Conservation (phyloP, 2,113 vertebrate species). For the Scomber japonicus region DNA sequence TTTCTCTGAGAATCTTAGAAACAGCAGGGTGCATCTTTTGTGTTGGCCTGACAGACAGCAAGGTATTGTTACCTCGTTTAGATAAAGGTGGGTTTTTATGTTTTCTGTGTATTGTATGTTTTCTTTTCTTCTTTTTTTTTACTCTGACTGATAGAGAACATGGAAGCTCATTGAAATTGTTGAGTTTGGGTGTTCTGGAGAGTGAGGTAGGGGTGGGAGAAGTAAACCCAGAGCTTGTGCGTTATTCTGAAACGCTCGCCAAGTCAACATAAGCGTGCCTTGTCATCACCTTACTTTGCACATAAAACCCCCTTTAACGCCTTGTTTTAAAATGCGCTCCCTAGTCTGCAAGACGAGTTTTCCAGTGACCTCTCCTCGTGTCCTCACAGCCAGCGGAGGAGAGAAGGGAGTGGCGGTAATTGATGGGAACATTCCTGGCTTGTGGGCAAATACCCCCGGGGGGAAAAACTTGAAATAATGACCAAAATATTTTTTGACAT, state of each 20-base stretch:
- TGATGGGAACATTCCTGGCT: slow-evolving; percentile 65
- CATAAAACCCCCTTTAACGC: slow-evolving; percentile 25
- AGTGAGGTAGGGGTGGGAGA: not conserved
- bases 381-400: slow-evolving; percentile 43
- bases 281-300: slow-evolving; percentile 39
- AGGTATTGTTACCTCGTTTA: slow-evolving; percentile 78
- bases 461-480: slow-evolving; percentile 65
- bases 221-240: not conserved
- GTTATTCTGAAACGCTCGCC: slow-evolving; percentile 32
- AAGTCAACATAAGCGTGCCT: slow-evolving; percentile 30
- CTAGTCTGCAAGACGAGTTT: slow-evolving; percentile 33
- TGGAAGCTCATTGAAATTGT: slow-evolving; percentile 45
- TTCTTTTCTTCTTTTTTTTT: slow-evolving; percentile 11
- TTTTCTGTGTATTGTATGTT: slow-evolving; percentile 66
- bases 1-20: slow-evolving; percentile 63
- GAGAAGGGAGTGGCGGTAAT: slow-evolving; percentile 53
- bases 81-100: slow-evolving; percentile 78
- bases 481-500: slow-evolving; percentile 72
- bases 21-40: slow-evolving; percentile 70
- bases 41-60: slow-evolving; percentile 73
- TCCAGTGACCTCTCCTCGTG: slow-evolving; percentile 41
- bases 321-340: slow-evolving; percentile 8
- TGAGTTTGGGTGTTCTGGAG: slow-evolving; percentile 20
- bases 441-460: slow-evolving; percentile 59
- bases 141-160: slow-evolving; percentile 28